These are phyloP conservation scores for Choloepus didactylus DNA, from an alignment of 2,797 vertebrate species.

Conservation along the genomic window DNA sequence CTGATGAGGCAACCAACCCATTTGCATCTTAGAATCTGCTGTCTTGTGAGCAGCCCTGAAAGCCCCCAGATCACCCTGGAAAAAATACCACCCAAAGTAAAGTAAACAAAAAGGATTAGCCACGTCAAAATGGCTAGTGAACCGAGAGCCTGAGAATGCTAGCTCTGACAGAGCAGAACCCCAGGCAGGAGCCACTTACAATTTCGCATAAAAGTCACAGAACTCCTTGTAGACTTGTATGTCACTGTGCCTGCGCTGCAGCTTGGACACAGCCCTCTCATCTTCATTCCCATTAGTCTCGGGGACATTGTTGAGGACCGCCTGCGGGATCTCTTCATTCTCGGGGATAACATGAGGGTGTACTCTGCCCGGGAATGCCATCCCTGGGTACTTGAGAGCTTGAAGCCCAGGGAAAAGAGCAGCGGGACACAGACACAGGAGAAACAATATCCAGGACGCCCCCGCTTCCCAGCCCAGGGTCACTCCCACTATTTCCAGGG, in stretches of 20 bases:
- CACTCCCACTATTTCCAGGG: slow-evolving; percentile 82
- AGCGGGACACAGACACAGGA: slow-evolving; percentile 63
- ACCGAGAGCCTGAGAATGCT: background rate
- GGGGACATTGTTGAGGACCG: slow-evolving; percentile 84
- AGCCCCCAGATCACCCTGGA: background rate
- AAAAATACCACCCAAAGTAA: background rate
- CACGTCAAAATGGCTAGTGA: background rate
- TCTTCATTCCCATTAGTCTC: slow-evolving; percentile 87
- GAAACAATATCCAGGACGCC: slow-evolving; percentile 85
- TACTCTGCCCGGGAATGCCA: slow-evolving; percentile 89
- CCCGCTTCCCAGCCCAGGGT: slow-evolving; percentile 82
- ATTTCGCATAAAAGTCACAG: slow-evolving; percentile 98
- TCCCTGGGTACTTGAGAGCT: slow-evolving; percentile 63
- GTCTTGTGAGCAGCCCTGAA: background rate
- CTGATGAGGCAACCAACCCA: background rate
- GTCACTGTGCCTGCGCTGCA: slow-evolving; percentile 96
- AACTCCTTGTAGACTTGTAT: slow-evolving; percentile 99
- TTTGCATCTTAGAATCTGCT: background rate
- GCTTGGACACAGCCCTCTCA: slow-evolving; percentile 93
- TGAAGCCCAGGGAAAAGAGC: slow-evolving; percentile 29
- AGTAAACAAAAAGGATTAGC: background rate
- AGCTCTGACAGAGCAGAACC: background rate
- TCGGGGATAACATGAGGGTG: slow-evolving; percentile 91
- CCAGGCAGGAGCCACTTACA: slow-evolving; percentile 91
- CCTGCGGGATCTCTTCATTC: slow-evolving; percentile 88